phyloP scores from a whole-genome alignment of 2,797 vertebrate species.

The Pyrocephalus nanus region DNA sequence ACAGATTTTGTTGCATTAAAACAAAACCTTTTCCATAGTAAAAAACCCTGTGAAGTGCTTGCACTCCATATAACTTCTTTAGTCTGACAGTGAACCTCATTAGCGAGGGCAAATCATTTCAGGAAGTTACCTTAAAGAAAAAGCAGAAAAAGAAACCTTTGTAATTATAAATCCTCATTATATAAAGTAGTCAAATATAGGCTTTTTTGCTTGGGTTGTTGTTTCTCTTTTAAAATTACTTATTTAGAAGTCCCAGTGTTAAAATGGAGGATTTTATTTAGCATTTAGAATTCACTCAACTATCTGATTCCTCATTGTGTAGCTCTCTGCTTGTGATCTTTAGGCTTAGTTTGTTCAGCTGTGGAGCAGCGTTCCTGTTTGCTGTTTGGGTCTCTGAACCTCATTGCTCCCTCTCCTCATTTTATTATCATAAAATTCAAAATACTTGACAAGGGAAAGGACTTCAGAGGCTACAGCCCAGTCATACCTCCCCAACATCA shows the following conservation, averaged over 20 bases:
- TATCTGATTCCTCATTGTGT: background rate
- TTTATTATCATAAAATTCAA: constrained; percentile 46
- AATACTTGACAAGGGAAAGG: constrained; percentile 2
- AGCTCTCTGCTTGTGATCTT: background rate
- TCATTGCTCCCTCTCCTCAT: background rate
- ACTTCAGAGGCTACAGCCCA: constrained; percentile 37
- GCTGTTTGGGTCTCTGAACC: background rate
- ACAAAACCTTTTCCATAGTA: background rate
- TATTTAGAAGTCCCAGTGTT: background rate
- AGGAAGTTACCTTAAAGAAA: constrained; percentile 8
- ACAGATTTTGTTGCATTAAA: background rate
- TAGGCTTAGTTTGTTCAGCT: background rate
- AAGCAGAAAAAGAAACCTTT: background rate
- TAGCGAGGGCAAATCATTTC: background rate
- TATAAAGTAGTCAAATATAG: background rate
- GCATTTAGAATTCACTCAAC: background rate
- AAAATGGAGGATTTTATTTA: constrained; percentile 43
- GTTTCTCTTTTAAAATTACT: background rate
- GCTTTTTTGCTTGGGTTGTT: background rate
- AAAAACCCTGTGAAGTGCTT: background rate
- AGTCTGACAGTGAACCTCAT: background rate
- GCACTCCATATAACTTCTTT: background rate
- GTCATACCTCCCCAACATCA: constrained; percentile 8
- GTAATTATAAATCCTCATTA: constrained; percentile 40
- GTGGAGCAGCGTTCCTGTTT: background rate